Evolutionary conservation across 2,113 vertebrate species (phyloP).

Genomic region (Cryptotis parvus): DNA sequence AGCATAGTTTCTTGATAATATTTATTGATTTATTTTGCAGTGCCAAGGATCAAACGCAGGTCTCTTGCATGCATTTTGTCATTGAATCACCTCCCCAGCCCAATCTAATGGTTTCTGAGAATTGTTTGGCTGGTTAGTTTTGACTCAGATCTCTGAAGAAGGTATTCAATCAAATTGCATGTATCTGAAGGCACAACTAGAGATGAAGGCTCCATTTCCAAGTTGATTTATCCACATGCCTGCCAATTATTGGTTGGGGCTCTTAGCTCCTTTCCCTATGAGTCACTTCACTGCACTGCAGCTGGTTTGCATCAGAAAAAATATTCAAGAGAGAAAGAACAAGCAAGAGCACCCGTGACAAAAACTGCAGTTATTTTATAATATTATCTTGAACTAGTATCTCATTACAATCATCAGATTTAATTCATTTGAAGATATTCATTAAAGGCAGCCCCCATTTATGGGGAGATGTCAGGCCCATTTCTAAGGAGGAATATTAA

Average conservation of each 20-base stretch:
- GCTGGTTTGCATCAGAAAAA: neutral
- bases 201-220: neutral
- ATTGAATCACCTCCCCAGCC: too few species aligned
- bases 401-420: neutral
- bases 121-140: neutral
- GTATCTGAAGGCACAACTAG: accelerated
- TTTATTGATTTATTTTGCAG: too few species aligned
- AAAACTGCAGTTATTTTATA: neutral
- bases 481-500: neutral
- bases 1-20: neutral
- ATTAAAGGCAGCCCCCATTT: neutral
- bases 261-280: neutral
- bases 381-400: neutral
- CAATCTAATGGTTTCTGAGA: neutral
- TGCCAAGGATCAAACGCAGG: too few species aligned
- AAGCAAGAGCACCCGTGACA: neutral
- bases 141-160: neutral
- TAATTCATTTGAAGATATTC: constrained; percentile 24
- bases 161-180: neutral
- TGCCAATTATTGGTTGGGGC: neutral
- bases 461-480: neutral
- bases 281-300: neutral
- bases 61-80: too few species aligned
- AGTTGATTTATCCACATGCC: neutral
- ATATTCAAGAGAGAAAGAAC: neutral